Evolutionary conservation across 2,113 vertebrate species (phyloP), one percentile per base, ranked within the genome.

Genomic region (Prolemur simus): DNA sequence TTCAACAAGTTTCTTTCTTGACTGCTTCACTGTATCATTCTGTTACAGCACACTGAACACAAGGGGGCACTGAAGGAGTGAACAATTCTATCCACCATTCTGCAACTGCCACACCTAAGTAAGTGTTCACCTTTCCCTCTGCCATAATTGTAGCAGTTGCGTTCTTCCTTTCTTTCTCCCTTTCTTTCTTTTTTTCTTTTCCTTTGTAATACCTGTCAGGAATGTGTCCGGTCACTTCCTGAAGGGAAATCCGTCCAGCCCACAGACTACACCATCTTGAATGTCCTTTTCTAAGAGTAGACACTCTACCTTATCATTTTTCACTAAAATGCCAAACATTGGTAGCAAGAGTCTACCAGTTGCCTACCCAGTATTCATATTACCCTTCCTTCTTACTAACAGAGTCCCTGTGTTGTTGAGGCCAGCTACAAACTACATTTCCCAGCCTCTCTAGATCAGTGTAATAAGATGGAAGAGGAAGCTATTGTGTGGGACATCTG

Each of bases 61-160:
- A 96, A 98, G 95, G 95, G 88, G 91, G 91, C 91, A 97, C 95
- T 95, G 97, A 95, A 94, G 71, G 94, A 86, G 94, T 96, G 93
- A 96, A 87, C 89, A 97, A 97, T 80, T 81, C 83, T n/a, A 20
- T 42, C 54, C 45, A 45, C 94, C 93, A 92, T 91, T 8, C 58
- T 60, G 56, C 39, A 64, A 68, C 8, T 56, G 68, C 2, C 9
- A 84, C 56, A 91, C 39, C 77, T 76, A 58, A 34, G 42, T 29
- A 58, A 34, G 42, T 29, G 37, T 68, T 87, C 47, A 66, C 73
- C n/a, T 85, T 86, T 49, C 13, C 58, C n/a, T 91, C 47, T 25
- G 37, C 58, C n/a, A 81, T 14, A 54, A 5, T 1, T 54, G 11
- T 14, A 83, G 18, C 18, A 18, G 9, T 49, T 45, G 17, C 18